Conservation (phyloP, 2,113 vertebrate species). For the Hirundichthys speculiger region DNA sequence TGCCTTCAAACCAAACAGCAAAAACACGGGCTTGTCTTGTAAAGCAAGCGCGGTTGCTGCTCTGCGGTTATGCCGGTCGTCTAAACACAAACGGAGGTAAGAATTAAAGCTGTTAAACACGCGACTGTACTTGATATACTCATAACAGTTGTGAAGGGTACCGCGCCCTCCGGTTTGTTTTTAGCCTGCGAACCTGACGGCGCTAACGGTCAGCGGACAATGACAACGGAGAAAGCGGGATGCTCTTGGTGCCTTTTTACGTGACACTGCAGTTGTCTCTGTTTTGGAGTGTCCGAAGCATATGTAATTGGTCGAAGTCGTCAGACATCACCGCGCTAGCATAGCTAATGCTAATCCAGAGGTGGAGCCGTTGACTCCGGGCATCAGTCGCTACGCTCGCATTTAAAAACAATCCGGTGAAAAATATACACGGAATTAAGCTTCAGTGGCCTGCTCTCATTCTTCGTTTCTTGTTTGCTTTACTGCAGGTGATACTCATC, state of each 20-base stretch:
- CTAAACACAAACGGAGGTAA: slow-evolving; percentile 29
- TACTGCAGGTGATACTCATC: slow-evolving; percentile 4
- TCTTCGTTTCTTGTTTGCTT: neutral
- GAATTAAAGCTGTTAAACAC: accelerated
- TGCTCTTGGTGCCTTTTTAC: neutral
- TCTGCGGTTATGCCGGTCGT: neutral
- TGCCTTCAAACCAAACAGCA: neutral
- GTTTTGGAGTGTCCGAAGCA: neutral
- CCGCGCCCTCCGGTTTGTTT: slow-evolving; percentile 38
- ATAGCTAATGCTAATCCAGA: neutral
- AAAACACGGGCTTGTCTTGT: slow-evolving; percentile 19
- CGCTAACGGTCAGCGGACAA: slow-evolving; percentile 19
- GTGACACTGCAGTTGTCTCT: neutral
- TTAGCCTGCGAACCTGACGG: slow-evolving; percentile 53
- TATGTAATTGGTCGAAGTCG: neutral
- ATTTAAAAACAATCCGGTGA: neutral
- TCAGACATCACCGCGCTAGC: neutral
- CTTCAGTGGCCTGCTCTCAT: too few relatives aligned
- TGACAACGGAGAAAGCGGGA: neutral
- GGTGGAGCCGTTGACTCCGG: neutral
- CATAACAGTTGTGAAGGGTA: neutral
- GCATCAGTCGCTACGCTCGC: neutral
- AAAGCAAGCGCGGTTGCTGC: too few relatives aligned
- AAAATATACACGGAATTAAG: accelerated
- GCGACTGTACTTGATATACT: accelerated